Evolutionary conservation across 2,113 vertebrate species (phyloP), one percentile per base, ranked within the genome.

Genomic region (Anoplopoma fimbria): DNA sequence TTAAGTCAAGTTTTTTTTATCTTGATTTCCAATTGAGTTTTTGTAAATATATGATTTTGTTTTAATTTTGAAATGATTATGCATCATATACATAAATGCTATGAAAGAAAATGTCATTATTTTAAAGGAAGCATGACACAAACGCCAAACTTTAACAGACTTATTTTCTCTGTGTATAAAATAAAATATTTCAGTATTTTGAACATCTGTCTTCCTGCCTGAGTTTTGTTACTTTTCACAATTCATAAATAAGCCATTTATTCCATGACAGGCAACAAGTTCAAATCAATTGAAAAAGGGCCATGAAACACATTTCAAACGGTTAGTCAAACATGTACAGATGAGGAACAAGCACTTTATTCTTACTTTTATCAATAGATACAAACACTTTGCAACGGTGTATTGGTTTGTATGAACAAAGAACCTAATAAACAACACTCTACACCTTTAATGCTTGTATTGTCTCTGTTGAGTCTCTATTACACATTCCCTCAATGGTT

Each of bases 351-450:
- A 85, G 72, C 90, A 93, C 88, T 91, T 92, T 92, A 92, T 82
- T 90, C 69, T 77, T 76, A 80, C 81, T 87, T 85, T 88, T 88
- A 92, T 90, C 80, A 90, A 58, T 79, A 79, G 62, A 77, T 79
- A 21, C 69, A 78, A 80, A 90, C 62, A 82, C 79, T 89, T 87
- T 91, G 77, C 64, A 88, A 89, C 27, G 77, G 74, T 82, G 23
- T 88, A 61, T 81, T 89, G 77, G 88, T 94, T 94, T 93, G 81
- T 91, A 83, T 89, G 63, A 86, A 89, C 75, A 86, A 91, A 91
- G 64, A 60, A 80, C n/a, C 47, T 13, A 91, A 91, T 93, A 89
- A 93, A 91, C 81, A 87, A 61, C 81, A 85, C 64, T 65, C 13
- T 25, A 6, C 63, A 69, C 64, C 89, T 73, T 85, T 86, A 51